Evolutionary conservation across 2,113 vertebrate species (phyloP).

Genomic region (Tor tambroides): DNA sequence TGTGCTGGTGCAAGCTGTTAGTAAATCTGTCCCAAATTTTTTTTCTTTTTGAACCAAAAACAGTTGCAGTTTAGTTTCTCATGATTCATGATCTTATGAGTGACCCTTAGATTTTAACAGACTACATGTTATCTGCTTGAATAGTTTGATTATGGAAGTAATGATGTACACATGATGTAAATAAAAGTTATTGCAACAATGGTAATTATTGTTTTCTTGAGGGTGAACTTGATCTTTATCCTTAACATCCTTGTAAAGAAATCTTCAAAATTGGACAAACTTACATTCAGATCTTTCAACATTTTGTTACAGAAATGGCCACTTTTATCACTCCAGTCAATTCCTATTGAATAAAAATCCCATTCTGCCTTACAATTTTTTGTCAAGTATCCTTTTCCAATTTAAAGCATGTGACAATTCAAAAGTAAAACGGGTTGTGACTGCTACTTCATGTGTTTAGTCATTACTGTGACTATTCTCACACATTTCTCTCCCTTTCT

Average conservation of each 20-base stretch:
- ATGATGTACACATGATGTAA: background rate
- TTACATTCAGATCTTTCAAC: background rate
- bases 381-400: background rate
- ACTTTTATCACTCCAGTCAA: too few species aligned
- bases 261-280: background rate
- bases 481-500: conserved; percentile 1
- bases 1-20: too few species aligned
- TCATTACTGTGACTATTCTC: background rate
- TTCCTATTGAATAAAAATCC: too few species aligned
- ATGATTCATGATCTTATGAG: background rate
- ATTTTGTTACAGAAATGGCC: background rate
- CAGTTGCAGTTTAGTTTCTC: background rate
- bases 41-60: background rate
- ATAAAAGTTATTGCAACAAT: background rate
- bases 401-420: background rate
- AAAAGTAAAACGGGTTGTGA: background rate
- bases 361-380: background rate
- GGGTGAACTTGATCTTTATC: background rate
- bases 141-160: background rate
- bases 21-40: too few species aligned
- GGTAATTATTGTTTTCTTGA: background rate
- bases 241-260: background rate
- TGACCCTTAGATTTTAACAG: background rate
- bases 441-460: background rate
- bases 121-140: background rate